phyloP scores from a whole-genome alignment of 2,888 invertebrate species.

The Cybosia mesomella region DNA sequence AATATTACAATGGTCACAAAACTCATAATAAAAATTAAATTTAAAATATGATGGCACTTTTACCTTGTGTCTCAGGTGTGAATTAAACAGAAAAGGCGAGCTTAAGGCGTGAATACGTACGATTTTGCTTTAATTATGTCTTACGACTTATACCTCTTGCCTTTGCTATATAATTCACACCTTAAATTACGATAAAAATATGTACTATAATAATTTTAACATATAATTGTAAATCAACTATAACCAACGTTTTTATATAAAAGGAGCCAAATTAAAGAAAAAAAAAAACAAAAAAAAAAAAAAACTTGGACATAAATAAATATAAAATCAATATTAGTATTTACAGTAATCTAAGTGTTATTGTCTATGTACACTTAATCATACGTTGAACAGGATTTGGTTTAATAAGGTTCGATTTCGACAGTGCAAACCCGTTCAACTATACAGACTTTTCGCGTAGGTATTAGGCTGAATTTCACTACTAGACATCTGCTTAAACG shows the following conservation, averaged over 20 bases:
- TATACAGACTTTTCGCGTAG: neutral
- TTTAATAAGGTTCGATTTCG: slow-evolving; percentile 33
- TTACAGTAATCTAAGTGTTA: slow-evolving; percentile 63
- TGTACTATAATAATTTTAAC: slow-evolving; percentile 22
- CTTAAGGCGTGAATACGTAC: no score
- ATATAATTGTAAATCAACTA: neutral
- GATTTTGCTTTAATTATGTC: no score
- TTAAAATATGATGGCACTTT: slow-evolving; percentile 18
- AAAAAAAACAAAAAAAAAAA: no score
- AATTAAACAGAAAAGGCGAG: no score
- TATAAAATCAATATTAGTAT: slow-evolving; percentile 46
- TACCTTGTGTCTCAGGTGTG: slow-evolving; percentile 8
- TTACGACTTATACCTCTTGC: no score
- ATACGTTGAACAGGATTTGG: slow-evolving; percentile 66
- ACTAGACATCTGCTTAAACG: neutral
- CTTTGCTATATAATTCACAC: no score
- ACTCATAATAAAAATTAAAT: neutral
- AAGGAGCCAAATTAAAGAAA: slow-evolving; percentile 6
- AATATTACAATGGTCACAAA: neutral
- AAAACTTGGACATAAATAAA: slow-evolving; percentile 35
- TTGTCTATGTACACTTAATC: slow-evolving; percentile 78
- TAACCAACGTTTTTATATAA: slow-evolving; percentile 4
- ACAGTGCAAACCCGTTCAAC: neutral
- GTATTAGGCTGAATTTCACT: neutral
- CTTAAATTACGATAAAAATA: slow-evolving; percentile 12